These are phyloP conservation scores for Ennomos fuscantarius DNA, from an alignment of 2,888 invertebrate genomes.

Conservation along the genomic window DNA sequence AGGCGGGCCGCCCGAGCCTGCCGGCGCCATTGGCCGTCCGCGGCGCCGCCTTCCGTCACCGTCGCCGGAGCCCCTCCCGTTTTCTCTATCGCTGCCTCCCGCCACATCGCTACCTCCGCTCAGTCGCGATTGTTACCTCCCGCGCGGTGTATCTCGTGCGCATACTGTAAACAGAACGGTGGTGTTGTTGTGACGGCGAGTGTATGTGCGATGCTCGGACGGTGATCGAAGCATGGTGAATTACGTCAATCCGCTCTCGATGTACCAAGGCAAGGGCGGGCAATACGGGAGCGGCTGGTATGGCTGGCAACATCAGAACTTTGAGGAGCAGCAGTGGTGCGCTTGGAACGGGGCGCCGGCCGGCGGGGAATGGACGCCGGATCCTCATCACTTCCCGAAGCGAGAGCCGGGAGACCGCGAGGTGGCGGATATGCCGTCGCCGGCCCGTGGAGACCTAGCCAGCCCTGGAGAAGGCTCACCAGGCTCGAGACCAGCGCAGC, in stretches of 20 bases:
- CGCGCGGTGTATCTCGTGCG: constrained; percentile 59
- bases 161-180: constrained; percentile 47
- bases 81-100: constrained; percentile 43
- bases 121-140: constrained; percentile 69
- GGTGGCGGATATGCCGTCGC: constrained; percentile 76
- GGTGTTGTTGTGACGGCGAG: constrained; percentile 78
- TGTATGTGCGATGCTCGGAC: constrained; percentile 81
- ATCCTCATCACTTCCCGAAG: constrained; percentile 78
- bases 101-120: constrained; percentile 46
- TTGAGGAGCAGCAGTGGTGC: constrained; percentile 85
- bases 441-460: constrained; percentile 81
- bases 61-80: constrained; percentile 50
- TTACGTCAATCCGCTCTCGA: constrained; percentile 88
- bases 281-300: constrained; percentile 81
- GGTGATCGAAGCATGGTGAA: constrained; percentile 88
- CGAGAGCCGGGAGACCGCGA: constrained; percentile 75
- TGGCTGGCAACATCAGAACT: constrained; percentile 81
- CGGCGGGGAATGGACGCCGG: constrained; percentile 79
- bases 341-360: constrained; percentile 81
- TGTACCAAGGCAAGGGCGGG: constrained; percentile 88
- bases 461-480: constrained; percentile 84
- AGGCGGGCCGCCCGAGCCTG: constrained; percentile 34
- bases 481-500: constrained; percentile 76
- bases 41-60: constrained; percentile 54
- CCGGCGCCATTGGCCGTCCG: constrained; percentile 58